phyloP scores from a whole-genome alignment of 2,888 invertebrate genomes.

The Drosophila monieri region DNA sequence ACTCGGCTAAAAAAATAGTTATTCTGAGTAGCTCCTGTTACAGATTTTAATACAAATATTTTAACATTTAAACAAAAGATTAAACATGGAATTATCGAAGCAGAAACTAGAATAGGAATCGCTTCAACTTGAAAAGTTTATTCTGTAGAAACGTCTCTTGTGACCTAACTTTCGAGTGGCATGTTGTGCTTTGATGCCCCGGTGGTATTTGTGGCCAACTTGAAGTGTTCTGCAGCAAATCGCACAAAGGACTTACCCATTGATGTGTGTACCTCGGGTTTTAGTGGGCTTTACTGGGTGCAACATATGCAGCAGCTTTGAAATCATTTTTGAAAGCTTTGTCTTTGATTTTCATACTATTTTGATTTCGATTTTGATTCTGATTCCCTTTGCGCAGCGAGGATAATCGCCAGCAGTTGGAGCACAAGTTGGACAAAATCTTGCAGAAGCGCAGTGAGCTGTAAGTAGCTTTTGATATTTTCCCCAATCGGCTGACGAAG shows the following conservation, averaged over 20 bases:
- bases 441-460: conserved; percentile 85
- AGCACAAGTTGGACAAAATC: conserved; percentile 85
- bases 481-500: background rate
- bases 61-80: background rate
- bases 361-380: background rate
- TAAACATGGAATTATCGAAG: background rate
- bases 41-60: background rate
- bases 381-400: conserved; percentile 81
- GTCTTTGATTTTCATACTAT: background rate
- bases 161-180: conserved; percentile 3
- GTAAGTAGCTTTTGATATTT: conserved; percentile 82
- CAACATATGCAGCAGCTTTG: conserved; percentile 10
- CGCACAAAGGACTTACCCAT: conserved; percentile 12
- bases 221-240: conserved; percentile 8
- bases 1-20: too few relatives aligned
- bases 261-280: conserved; percentile 23
- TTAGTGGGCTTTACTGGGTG: conserved; percentile 11
- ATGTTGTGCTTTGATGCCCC: background rate
- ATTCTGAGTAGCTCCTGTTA: background rate
- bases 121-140: background rate
- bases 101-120: background rate
- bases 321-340: conserved; percentile 16
- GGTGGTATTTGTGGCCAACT: conserved; percentile 2
- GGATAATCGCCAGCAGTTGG: conserved; percentile 85
- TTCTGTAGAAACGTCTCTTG: background rate